Evolutionary conservation across 2,113 vertebrate species (phyloP).

Genomic region (Orthonyx spaldingii): DNA sequence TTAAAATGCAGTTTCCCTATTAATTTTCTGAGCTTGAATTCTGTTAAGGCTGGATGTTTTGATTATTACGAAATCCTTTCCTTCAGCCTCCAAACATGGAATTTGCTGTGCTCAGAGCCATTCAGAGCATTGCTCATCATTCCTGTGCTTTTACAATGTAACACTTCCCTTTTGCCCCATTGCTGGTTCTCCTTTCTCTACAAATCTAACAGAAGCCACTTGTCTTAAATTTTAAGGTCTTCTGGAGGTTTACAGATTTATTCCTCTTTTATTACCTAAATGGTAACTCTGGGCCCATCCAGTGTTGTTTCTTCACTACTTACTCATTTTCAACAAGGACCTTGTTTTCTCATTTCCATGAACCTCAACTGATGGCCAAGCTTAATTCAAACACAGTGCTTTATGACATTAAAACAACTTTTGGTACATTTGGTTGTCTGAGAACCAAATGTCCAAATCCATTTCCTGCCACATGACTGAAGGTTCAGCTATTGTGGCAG

Average conservation of each 20-base stretch:
- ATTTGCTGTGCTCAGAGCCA: not conserved
- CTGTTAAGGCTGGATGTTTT: not conserved
- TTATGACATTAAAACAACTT: not conserved
- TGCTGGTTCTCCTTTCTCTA: not conserved
- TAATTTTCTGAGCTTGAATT: not conserved
- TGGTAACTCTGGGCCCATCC: not conserved
- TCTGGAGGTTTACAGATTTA: not conserved
- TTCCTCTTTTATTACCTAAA: not conserved
- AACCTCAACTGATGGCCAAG: not conserved
- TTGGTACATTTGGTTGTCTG: not conserved
- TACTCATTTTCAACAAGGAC: not conserved
- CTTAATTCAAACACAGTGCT: not conserved
- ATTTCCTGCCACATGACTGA: not conserved
- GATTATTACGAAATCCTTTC: not conserved
- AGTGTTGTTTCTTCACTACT: not conserved
- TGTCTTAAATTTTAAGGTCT: not conserved
- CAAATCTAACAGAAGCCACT: not conserved
- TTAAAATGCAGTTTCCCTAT: not conserved
- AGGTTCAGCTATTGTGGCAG: not conserved
- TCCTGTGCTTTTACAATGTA: not conserved
- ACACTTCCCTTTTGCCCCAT: not conserved
- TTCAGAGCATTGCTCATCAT: not conserved
- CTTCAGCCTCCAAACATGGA: not conserved
- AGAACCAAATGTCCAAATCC: not conserved
- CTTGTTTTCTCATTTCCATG: not conserved